Evolutionary conservation across 2,888 invertebrate species (phyloP).

Genomic region (Oxycera nigricornis): DNA sequence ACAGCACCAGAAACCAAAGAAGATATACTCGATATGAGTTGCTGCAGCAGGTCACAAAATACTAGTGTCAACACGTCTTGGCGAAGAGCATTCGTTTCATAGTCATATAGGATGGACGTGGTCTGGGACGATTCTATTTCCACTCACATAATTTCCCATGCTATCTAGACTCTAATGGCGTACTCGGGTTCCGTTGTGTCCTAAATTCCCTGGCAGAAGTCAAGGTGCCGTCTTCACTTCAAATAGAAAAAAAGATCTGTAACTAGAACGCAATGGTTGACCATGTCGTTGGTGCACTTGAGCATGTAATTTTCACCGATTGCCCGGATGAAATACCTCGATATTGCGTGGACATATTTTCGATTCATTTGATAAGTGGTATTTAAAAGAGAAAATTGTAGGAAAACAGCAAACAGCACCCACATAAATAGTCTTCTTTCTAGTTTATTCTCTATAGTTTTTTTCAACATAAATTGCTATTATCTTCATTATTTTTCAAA

Average conservation of each 20-base stretch:
- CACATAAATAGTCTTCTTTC: too few species aligned
- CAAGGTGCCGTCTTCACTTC: slow-evolving; percentile 5
- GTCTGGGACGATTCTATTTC: slow-evolving; percentile 26
- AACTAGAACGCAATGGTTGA: slow-evolving; percentile 5
- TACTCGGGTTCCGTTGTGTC: slow-evolving; percentile 45
- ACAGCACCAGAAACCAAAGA: not conserved
- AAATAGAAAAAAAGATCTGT: not conserved
- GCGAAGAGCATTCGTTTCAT: not conserved
- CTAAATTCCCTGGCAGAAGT: slow-evolving; percentile 43
- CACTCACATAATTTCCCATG: slow-evolving; percentile 13
- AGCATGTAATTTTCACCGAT: not conserved
- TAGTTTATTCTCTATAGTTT: too few species aligned
- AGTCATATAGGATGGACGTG: slow-evolving; percentile 12
- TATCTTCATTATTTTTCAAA: too few species aligned
- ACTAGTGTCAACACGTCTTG: not conserved
- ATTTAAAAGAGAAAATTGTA: too few species aligned
- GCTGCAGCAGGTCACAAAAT: not conserved
- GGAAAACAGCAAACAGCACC: too few species aligned
- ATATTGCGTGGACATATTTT: too few species aligned
- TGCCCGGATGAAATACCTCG: not conserved
- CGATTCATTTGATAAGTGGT: too few species aligned
- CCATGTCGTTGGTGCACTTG: not conserved
- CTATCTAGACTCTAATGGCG: slow-evolving; percentile 2
- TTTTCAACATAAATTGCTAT: too few species aligned
- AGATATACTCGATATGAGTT: not conserved